Evolutionary conservation across 2,797 vertebrate genomes (phyloP).

Genomic region (Potorous gilbertii): DNA sequence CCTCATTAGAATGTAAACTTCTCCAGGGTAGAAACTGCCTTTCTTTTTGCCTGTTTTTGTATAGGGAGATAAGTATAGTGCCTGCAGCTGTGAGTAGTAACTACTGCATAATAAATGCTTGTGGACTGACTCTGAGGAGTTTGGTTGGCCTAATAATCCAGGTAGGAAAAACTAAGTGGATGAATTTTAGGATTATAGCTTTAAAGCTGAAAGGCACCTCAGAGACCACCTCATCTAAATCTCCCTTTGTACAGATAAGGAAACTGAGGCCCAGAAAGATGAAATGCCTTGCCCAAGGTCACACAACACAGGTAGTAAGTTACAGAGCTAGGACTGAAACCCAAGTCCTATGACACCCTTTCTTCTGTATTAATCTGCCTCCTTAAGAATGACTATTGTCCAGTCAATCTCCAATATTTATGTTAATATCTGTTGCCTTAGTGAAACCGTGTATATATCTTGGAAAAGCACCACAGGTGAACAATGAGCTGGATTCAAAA

Average conservation of each 20-base stretch:
- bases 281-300: neutral
- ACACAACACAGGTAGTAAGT: neutral
- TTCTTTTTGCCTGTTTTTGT: neutral
- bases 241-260: neutral
- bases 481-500: neutral
- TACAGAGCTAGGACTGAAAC: neutral
- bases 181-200: neutral
- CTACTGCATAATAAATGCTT: neutral
- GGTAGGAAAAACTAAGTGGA: neutral
- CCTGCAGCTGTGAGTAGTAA: neutral
- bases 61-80: neutral
- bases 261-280: neutral
- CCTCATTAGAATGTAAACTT: neutral
- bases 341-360: neutral
- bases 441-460: neutral
- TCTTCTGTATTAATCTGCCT: neutral
- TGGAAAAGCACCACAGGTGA: neutral
- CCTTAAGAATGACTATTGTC: neutral
- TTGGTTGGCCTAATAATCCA: neutral
- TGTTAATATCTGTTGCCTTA: neutral
- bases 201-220: neutral
- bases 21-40: neutral
- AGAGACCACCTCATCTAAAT: neutral
- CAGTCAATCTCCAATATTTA: neutral
- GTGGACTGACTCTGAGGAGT: neutral